A percentile compares a stretch with the other conserved stretches of the same genome.
phyloP scores from a whole-genome alignment of 1,140 invertebrate genomes.

The Tenebrio molitor region DNA sequence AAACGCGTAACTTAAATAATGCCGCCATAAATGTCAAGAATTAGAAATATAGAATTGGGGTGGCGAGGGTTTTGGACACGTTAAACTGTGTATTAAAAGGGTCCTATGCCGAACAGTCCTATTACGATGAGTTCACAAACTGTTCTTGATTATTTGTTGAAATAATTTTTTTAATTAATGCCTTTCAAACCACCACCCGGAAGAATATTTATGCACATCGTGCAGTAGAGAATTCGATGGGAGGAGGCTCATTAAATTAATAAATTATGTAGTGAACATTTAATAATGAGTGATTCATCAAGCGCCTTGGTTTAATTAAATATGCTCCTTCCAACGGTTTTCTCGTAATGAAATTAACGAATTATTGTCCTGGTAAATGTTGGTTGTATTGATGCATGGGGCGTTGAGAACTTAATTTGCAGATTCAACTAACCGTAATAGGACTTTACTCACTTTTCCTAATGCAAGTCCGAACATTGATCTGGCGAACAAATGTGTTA shows the following conservation, averaged over 20 bases:
- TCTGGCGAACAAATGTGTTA: constrained; percentile 38
- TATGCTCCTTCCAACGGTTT: neutral
- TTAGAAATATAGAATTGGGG: constrained; percentile 56
- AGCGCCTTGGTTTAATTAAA: neutral
- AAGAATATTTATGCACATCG: no score
- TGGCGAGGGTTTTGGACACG: constrained; percentile 46
- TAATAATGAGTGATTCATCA: constrained; percentile 16
- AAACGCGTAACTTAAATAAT: constrained; percentile 52
- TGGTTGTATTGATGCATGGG: constrained; percentile 2
- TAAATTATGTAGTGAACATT: no score
- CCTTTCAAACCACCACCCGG: no score
- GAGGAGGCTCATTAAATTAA: no score
- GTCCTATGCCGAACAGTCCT: constrained; percentile 17
- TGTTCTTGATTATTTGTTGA: neutral
- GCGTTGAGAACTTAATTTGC: constrained; percentile 20
- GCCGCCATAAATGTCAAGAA: constrained; percentile 57
- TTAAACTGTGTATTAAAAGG: constrained; percentile 51
- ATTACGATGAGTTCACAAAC: constrained; percentile 6
- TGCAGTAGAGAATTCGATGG: no score
- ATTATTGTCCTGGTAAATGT: constrained; percentile 25
- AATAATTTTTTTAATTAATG: neutral
- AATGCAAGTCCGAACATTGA: constrained; percentile 35
- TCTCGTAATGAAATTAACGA: constrained; percentile 9
- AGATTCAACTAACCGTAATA: constrained; percentile 26
- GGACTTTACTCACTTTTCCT: constrained; percentile 24